These are phyloP conservation scores for Trachythela sp. DNA, from an alignment of 64 coral and sea anemone genomes.

Conservation along the genomic window DNA sequence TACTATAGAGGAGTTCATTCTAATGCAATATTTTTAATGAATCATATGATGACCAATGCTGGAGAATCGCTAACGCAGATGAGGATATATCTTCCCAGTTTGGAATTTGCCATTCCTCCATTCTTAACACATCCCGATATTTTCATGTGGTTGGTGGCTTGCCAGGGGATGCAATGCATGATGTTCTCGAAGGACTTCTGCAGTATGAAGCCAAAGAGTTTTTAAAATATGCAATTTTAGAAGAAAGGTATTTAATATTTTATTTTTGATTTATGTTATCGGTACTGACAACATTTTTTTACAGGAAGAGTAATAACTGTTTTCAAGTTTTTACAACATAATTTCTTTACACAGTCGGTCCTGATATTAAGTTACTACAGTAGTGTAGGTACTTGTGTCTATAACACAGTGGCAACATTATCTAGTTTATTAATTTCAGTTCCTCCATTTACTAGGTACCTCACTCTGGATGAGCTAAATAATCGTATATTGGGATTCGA, in stretches of 20 bases:
- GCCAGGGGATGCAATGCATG: constrained; percentile 2
- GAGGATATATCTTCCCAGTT: constrained; percentile 12
- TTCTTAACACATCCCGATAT: background rate
- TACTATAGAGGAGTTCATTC: too few relatives aligned
- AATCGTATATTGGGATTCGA: background rate
- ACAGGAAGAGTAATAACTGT: too few relatives aligned
- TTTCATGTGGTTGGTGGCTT: background rate
- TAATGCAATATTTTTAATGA: too few relatives aligned
- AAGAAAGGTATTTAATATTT: background rate
- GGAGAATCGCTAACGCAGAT: constrained; percentile 32
- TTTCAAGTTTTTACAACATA: background rate
- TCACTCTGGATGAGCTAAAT: too few relatives aligned
- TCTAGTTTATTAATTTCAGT: background rate
- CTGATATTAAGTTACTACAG: background rate
- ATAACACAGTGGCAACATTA: too few relatives aligned
- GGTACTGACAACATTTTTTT: background rate
- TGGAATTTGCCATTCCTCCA: background rate
- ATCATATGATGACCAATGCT: constrained; percentile 45
- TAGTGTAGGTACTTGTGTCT: too few relatives aligned
- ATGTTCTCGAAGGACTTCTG: background rate
- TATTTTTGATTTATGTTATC: background rate
- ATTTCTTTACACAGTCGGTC: background rate
- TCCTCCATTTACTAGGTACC: background rate
- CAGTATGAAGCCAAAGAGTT: background rate
- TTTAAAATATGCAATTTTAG: background rate